Conservation (phyloP, 2,888 invertebrate species). For the Heliothis peltigera region DNA sequence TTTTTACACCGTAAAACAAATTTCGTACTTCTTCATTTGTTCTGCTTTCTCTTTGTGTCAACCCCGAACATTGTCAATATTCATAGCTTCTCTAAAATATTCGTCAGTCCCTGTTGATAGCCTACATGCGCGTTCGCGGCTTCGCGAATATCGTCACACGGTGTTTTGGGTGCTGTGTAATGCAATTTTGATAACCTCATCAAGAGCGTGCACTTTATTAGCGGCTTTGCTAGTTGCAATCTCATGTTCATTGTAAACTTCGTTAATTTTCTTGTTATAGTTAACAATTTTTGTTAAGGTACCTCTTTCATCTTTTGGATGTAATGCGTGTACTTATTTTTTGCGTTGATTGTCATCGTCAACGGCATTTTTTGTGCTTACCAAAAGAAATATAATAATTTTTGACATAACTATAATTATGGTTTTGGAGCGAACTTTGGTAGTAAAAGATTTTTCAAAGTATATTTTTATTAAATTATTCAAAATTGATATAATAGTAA, state of each 20-base stretch:
- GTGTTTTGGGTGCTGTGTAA: slow-evolving; percentile 74
- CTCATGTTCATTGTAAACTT: slow-evolving; percentile 44
- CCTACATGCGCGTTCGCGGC: slow-evolving; percentile 61
- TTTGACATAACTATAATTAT: too few species aligned
- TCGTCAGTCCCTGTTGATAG: slow-evolving; percentile 44
- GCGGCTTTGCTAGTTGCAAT: slow-evolving; percentile 57
- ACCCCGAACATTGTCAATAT: slow-evolving; percentile 29
- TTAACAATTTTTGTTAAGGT: slow-evolving; percentile 11
- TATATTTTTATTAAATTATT: too few species aligned
- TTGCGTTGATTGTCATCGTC: background rate
- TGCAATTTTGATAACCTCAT: slow-evolving; percentile 83
- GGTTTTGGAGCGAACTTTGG: too few species aligned
- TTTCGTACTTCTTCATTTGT: background rate
- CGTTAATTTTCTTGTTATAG: slow-evolving; percentile 35
- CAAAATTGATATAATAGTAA: too few species aligned
- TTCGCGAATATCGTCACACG: slow-evolving; percentile 74
- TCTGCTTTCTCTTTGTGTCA: slow-evolving; percentile 5
- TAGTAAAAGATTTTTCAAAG: too few species aligned
- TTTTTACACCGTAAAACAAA: background rate
- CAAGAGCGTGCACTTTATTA: slow-evolving; percentile 69
- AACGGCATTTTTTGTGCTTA: too few species aligned
- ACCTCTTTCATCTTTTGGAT: background rate
- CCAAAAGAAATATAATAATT: too few species aligned
- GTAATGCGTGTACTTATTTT: background rate
- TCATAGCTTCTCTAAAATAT: slow-evolving; percentile 56